phyloP scores from a whole-genome alignment of 2,888 invertebrate genomes.

The Nomada fucata region DNA sequence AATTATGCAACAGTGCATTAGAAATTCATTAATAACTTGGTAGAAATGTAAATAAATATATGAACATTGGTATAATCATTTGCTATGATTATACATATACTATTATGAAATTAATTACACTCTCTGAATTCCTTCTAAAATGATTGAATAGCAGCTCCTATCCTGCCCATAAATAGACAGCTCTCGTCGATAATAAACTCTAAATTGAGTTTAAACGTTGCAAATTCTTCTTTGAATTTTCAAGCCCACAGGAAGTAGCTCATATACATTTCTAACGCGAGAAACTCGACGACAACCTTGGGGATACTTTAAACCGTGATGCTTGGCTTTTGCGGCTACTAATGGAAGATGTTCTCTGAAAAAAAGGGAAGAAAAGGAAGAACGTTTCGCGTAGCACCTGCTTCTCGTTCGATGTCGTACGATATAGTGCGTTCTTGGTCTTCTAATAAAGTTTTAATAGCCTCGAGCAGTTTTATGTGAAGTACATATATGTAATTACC shows the following conservation, averaged over 20 bases:
- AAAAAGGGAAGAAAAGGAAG: constrained; percentile 15
- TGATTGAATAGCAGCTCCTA: background rate
- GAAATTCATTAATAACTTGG: no score
- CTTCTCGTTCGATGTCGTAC: constrained; percentile 32
- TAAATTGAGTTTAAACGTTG: background rate
- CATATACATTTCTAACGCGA: constrained; percentile 13
- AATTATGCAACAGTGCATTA: no score
- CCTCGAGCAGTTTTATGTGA: background rate
- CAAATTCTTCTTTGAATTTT: background rate
- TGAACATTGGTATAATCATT: no score
- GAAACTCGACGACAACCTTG: constrained; percentile 47
- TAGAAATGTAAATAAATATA: no score
- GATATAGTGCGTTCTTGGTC: constrained; percentile 2
- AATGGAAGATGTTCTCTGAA: constrained; percentile 59
- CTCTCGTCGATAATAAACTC: background rate
- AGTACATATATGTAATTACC: background rate
- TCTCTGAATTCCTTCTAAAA: no score
- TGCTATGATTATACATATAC: no score
- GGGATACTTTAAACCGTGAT: constrained; percentile 36
- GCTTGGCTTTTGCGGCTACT: constrained; percentile 62
- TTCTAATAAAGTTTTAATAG: constrained; percentile 20
- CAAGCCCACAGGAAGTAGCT: constrained; percentile 2
- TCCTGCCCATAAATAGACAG: no score
- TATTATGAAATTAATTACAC: no score
- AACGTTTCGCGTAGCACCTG: constrained; percentile 56